Base-by-base conservation (phyloP, 2,888 invertebrate species). In the Hipparchia semele region DNA sequence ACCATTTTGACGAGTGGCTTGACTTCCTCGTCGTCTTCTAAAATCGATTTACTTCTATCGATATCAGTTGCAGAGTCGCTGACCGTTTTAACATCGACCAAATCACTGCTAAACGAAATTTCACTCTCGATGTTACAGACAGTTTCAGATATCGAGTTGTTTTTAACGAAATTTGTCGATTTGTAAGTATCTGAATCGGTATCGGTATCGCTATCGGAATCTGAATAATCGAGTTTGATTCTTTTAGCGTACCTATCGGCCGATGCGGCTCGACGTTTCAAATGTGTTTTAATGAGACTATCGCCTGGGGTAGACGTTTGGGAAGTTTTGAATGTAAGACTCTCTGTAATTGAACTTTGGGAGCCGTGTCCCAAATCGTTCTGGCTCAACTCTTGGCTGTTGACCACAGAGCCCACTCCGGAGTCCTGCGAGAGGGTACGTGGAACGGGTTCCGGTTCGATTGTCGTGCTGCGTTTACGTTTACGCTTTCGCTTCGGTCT, bases 401-500 rank as follows among this genome's bases (percentile, higher is more conserved):
- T 79, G 53, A 85, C 75, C 84, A 75, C 77, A 78, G 90, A 82
- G 64, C 84, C 84, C 39, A 88, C 81, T 66, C 90, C 88, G 2
- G 90, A 91, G 81, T 91, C 91, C 76, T 90, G 88, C 1, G 89
- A 90, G 10, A 85, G 79, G 3, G 82, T 77, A 62, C 82, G 82
- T 53, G 85, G 74, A 49, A 71, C 67, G 53, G 59, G 60, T 13
- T 82, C 83, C 54, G 79, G 78, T 54, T 78, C 79, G 62, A 73
- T 71, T 59, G 65, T 76, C 68, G 71, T 74, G 62, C 72, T 68
- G 68, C 33, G 56, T 54, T 79, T 80, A 59, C 84, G 82, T 79
- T 87, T 89, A 78, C 81, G 83, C 76, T 90, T 91, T 78, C 90
- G 92, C 79, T 87, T 94, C 79, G 96, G 96, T 70, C 96, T 92